Conservation (phyloP, 2,888 invertebrate genomes). For the Cremastinae sp. region DNA sequence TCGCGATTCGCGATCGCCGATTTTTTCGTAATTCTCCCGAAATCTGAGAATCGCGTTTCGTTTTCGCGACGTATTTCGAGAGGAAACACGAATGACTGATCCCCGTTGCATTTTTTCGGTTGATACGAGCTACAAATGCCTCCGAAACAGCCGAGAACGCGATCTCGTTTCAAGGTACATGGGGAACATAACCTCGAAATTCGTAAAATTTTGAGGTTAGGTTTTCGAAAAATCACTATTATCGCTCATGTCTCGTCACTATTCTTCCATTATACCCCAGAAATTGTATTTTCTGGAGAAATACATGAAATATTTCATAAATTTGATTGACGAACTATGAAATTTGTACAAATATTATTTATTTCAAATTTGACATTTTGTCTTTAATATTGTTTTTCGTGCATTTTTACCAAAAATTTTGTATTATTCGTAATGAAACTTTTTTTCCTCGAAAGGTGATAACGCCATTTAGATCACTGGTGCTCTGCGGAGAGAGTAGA, state of each 20-base stretch:
- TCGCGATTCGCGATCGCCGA: neutral
- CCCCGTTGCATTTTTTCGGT: slow-evolving; percentile 39
- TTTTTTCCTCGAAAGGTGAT: slow-evolving; percentile 83
- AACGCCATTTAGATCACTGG: slow-evolving; percentile 89
- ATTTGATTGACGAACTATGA: too few relatives aligned
- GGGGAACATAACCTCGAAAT: slow-evolving; percentile 48
- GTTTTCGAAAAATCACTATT: slow-evolving; percentile 10
- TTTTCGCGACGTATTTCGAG: too few relatives aligned
- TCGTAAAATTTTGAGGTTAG: slow-evolving; percentile 48
- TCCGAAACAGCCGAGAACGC: slow-evolving; percentile 71
- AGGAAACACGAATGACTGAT: slow-evolving; percentile 49
- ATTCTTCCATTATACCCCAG: too few relatives aligned
- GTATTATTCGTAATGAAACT: neutral
- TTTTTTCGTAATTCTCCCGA: neutral
- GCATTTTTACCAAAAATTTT: neutral
- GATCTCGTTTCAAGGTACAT: slow-evolving; percentile 75
- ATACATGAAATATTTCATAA: too few relatives aligned
- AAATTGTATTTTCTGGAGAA: too few relatives aligned
- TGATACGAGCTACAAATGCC: slow-evolving; percentile 70
- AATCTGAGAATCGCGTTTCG: too few relatives aligned
- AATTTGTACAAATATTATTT: too few relatives aligned
- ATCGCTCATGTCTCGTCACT: too few relatives aligned
- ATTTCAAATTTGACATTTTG: neutral
- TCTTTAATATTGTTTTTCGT: neutral
- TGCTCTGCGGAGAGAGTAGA: slow-evolving; percentile 90